phyloP scores from a whole-genome alignment of 53 echinoderm and acorn worm genomes.

The Holothuria scabra region DNA sequence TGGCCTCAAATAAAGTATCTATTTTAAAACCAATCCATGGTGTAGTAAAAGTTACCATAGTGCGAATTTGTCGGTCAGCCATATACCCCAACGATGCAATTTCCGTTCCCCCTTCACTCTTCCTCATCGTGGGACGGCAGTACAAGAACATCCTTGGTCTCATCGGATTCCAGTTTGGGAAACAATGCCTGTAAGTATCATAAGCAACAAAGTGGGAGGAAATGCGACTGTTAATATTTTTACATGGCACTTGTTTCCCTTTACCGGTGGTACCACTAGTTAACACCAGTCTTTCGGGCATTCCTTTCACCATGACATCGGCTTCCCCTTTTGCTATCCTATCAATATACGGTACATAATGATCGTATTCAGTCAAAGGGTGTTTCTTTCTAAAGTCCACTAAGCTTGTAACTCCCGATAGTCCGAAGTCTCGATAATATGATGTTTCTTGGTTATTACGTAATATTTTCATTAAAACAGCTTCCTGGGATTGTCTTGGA shows the following conservation, averaged over 20 bases:
- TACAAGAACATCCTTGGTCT: background rate
- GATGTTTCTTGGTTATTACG: background rate
- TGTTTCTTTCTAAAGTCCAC: background rate
- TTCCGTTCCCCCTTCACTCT: constrained; percentile 14
- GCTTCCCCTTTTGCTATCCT: background rate
- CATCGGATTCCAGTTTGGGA: background rate
- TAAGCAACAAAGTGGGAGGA: background rate
- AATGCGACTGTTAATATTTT: background rate
- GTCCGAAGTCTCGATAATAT: background rate
- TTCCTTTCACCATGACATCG: background rate
- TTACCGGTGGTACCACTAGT: constrained; percentile 8
- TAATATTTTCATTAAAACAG: background rate
- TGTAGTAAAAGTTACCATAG: background rate
- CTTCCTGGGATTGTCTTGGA: constrained; percentile 1
- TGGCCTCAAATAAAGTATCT: constrained; percentile 2
- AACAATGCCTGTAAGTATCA: background rate
- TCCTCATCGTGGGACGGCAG: background rate
- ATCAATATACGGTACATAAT: background rate
- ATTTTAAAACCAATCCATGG: background rate
- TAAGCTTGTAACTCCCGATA: background rate
- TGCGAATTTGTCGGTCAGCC: too few species aligned
- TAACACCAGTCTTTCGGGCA: constrained; percentile 16
- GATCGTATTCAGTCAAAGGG: background rate
- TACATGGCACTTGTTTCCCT: background rate
- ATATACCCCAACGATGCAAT: background rate